Evolutionary conservation across 2,888 invertebrate species (phyloP).

Genomic region (Drosophila niveifrons): DNA sequence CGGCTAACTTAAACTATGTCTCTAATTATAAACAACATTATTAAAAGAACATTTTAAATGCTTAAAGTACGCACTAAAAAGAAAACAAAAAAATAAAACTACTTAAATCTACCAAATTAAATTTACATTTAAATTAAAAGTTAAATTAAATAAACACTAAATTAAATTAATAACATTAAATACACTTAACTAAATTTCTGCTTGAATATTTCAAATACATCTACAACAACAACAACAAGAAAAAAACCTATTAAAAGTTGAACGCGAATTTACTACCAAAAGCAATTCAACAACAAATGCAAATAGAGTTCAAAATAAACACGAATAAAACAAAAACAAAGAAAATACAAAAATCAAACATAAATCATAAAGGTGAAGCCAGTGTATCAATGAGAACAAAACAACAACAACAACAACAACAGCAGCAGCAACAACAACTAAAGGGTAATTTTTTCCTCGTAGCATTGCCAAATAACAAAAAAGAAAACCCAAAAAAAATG

Average conservation of each 20-base stretch:
- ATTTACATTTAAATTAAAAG: constrained; percentile 14
- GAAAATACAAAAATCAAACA: constrained; percentile 1
- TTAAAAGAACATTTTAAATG: constrained; percentile 57
- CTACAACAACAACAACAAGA: constrained; percentile 33
- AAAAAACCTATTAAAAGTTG: constrained; percentile 35
- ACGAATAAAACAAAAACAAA: constrained; percentile 29
- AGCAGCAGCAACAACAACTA: constrained; percentile 46
- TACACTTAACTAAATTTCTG: constrained; percentile 40
- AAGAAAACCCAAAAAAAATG: neutral
- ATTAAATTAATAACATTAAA: constrained; percentile 10
- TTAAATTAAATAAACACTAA: constrained; percentile 16
- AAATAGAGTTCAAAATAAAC: constrained; percentile 29
- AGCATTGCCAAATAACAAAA: constrained; percentile 42
- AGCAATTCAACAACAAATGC: constrained; percentile 39
- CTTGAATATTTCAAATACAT: constrained; percentile 38
- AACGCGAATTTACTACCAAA: constrained; percentile 63
- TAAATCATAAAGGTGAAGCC: constrained; percentile 29
- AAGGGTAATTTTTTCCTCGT: constrained; percentile 73
- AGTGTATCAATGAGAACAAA: constrained; percentile 33
- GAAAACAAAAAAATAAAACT: neutral
- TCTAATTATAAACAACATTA: constrained; percentile 41
- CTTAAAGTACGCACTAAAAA: constrained; percentile 50
- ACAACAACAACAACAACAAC: constrained; percentile 25
- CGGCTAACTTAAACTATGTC: constrained; percentile 50
- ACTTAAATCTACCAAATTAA: constrained; percentile 37